Conservation (phyloP, 2,113 vertebrate species). For the Apodemus sylvaticus region DNA sequence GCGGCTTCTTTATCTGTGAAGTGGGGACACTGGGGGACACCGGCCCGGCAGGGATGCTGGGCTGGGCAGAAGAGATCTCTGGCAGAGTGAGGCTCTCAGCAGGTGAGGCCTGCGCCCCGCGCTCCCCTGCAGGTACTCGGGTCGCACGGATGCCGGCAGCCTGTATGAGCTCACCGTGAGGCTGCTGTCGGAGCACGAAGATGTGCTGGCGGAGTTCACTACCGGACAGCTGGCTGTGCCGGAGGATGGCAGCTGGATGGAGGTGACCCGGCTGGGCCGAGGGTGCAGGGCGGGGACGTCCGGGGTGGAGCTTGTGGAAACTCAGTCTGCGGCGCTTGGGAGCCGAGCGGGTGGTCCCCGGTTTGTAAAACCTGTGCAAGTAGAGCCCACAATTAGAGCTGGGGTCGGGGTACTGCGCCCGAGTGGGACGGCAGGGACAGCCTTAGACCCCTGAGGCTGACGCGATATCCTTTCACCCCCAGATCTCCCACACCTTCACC, state of each 20-base stretch:
- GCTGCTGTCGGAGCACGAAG: conserved; percentile 84
- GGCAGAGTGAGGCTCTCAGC: background rate
- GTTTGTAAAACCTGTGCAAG: fast-evolving
- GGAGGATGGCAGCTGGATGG: conserved; percentile 77
- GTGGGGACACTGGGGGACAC: background rate
- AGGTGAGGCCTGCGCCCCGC: background rate
- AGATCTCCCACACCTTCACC: conserved; percentile 92
- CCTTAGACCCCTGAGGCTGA: background rate
- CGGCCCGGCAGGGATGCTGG: background rate
- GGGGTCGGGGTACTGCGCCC: fast-evolving
- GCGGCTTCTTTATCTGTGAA: background rate
- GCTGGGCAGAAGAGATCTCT: background rate
- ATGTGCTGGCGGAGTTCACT: conserved; percentile 85
- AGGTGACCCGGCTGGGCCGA: conserved; percentile 73
- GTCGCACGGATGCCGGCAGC: conserved; percentile 84
- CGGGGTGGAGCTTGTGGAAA: background rate
- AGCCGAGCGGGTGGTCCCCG: fast-evolving
- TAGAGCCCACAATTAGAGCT: fast-evolving
- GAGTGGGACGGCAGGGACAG: background rate
- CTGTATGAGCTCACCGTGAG: conserved; percentile 85
- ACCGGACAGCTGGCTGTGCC: conserved; percentile 85
- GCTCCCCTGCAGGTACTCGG: conserved; percentile 83
- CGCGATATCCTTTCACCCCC: background rate
- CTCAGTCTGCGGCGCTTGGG: background rate
- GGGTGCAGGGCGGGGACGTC: background rate